A percentile compares a stretch with the other conserved stretches of the same genome.
phyloP scores from a whole-genome alignment of 2,888 invertebrate genomes.

The Tinea semifulvella region DNA sequence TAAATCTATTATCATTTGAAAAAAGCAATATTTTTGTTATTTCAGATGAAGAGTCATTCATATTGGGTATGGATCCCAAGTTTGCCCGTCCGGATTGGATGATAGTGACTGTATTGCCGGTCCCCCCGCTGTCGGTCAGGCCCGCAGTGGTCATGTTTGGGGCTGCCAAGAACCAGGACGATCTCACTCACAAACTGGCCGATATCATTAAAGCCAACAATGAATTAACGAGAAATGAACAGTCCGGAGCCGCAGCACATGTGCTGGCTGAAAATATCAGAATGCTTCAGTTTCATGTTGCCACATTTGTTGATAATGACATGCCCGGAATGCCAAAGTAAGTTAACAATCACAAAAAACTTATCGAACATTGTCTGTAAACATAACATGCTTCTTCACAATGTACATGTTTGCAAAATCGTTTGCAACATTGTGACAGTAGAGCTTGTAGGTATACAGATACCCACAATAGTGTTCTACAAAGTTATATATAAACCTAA shows the following conservation, averaged over 20 bases:
- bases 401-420: no score
- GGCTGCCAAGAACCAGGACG: constrained; percentile 98
- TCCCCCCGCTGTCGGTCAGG: constrained; percentile 94
- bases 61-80: constrained; percentile 96
- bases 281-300: constrained; percentile 98
- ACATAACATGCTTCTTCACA: neutral
- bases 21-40: neutral
- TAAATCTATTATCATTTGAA: neutral
- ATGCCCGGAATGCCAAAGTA: constrained; percentile 95
- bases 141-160: constrained; percentile 99
- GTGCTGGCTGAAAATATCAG: constrained; percentile 96
- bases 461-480: no score
- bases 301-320: constrained; percentile 97
- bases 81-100: constrained; percentile 99
- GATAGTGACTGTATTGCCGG: constrained; percentile 96
- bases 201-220: constrained; percentile 99
- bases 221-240: constrained; percentile 93
- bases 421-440: no score
- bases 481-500: no score
- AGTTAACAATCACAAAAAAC: constrained; percentile 22
- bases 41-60: constrained; percentile 92
- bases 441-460: no score
- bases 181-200: constrained; percentile 97
- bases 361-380: neutral
- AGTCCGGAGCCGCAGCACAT: constrained; percentile 96